A percentile compares a stretch with the other conserved stretches of the same genome.
Evolutionary conservation across 2,888 invertebrate species (phyloP).

Genomic region (Exocentrus adspersus): DNA sequence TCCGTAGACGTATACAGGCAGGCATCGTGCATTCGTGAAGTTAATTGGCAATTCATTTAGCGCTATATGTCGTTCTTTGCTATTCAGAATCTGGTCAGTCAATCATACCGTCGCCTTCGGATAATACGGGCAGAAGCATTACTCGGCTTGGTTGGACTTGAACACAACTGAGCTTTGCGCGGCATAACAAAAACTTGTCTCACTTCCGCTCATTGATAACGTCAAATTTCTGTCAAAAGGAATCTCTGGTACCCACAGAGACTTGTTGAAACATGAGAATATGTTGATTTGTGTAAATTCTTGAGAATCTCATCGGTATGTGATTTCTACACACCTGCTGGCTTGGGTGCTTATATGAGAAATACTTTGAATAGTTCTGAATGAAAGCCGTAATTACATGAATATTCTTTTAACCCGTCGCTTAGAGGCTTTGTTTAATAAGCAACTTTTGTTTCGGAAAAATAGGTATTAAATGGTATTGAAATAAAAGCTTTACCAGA

Average conservation of each 20-base stretch:
- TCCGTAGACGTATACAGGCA: slow-evolving; percentile 8
- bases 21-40: slow-evolving; percentile 35
- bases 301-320: slow-evolving; percentile 24
- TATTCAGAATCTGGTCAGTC: slow-evolving; percentile 16
- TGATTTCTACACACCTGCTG: slow-evolving; percentile 28
- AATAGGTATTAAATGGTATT: no score
- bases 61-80: slow-evolving; percentile 28
- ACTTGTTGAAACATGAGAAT: slow-evolving; percentile 39
- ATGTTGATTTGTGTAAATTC: slow-evolving; percentile 32
- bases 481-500: no score
- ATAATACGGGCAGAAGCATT: neutral
- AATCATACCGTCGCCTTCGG: slow-evolving; percentile 5
- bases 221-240: slow-evolving; percentile 44
- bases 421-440: no score
- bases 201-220: slow-evolving; percentile 46
- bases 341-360: slow-evolving; percentile 22
- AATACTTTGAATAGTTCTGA: neutral
- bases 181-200: slow-evolving; percentile 37
- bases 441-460: no score
- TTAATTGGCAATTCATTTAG: slow-evolving; percentile 42
- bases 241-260: slow-evolving; percentile 30
- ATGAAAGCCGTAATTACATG: neutral
- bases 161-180: neutral
- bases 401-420: neutral
- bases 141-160: slow-evolving; percentile 1